Conservation (phyloP, 35 echinoderm and acorn worm genomes). For the Ophiothrix spiculata region DNA sequence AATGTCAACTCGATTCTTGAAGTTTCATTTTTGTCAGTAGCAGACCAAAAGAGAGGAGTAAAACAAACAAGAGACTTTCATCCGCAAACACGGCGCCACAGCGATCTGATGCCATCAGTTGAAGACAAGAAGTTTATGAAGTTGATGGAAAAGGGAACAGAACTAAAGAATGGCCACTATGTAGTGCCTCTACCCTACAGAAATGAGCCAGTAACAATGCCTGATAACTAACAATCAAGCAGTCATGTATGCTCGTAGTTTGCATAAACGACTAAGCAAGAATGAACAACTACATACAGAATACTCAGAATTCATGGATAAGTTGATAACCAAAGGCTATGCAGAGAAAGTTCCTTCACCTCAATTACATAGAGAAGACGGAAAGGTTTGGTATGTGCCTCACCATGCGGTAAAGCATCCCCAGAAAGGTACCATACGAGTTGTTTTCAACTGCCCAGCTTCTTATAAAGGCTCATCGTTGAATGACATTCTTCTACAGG, state of each 20-base stretch:
- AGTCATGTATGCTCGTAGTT: slow-evolving; percentile 14
- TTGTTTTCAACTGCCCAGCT: slow-evolving; percentile 50
- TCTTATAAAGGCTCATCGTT: slow-evolving; percentile 43
- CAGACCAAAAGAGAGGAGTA: too few relatives aligned
- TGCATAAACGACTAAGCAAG: slow-evolving; percentile 35
- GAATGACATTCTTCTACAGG: slow-evolving; percentile 25
- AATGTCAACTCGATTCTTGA: too few relatives aligned
- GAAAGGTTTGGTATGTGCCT: slow-evolving; percentile 54
- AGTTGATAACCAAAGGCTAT: slow-evolving; percentile 37
- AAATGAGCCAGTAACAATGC: slow-evolving; percentile 9
- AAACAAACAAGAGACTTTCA: too few relatives aligned
- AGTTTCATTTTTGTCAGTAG: too few relatives aligned
- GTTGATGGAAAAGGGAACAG: slow-evolving; percentile 23
- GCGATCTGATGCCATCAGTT: not conserved
- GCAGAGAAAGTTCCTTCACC: slow-evolving; percentile 36
- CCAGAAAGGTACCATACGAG: slow-evolving; percentile 43
- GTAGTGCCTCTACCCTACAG: slow-evolving; percentile 52
- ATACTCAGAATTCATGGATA: slow-evolving; percentile 35
- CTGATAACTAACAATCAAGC: slow-evolving; percentile 46
- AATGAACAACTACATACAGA: slow-evolving; percentile 35
- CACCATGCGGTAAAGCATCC: slow-evolving; percentile 50
- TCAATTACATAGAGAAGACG: slow-evolving; percentile 10
- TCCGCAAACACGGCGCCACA: too few relatives aligned
- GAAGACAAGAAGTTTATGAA: not conserved
- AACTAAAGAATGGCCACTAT: slow-evolving; percentile 43